Percentiles rank a stretch among this genome's conserved stretches.
Evolutionary conservation across 2,113 vertebrate genomes (phyloP).

Genomic region (Apeltes quadracus): DNA sequence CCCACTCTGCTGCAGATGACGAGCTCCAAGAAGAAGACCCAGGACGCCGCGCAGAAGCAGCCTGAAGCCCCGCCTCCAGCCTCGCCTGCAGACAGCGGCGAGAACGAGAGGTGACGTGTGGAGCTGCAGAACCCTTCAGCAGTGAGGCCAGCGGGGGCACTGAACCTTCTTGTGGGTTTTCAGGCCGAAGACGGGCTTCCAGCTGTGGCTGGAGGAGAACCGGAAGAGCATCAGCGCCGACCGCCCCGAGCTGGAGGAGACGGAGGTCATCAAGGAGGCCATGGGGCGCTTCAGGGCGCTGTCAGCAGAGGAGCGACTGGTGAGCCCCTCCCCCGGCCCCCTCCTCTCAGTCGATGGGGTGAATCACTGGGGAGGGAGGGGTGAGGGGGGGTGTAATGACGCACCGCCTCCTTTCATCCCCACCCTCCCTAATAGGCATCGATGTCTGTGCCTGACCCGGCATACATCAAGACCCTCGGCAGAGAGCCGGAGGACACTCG

Average conservation of each 20-base stretch:
- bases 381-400: slow-evolving; percentile 4
- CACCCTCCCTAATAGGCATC: slow-evolving; percentile 5
- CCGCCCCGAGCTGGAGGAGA: slow-evolving; percentile 87
- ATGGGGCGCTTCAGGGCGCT: slow-evolving; percentile 89
- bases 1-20: slow-evolving; percentile 87
- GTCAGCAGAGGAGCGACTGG: slow-evolving; percentile 88
- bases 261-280: slow-evolving; percentile 94
- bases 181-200: slow-evolving; percentile 94
- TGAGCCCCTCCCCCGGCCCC: slow-evolving; percentile 55
- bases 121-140: neutral
- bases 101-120: slow-evolving; percentile 82
- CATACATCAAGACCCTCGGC: slow-evolving; percentile 68
- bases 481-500: slow-evolving; percentile 39
- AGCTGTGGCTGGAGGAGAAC: slow-evolving; percentile 94
- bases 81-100: slow-evolving; percentile 71
- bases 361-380: neutral
- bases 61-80: slow-evolving; percentile 41
- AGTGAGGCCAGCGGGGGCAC: too few relatives aligned
- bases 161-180: neutral
- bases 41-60: slow-evolving; percentile 59
- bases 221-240: slow-evolving; percentile 86
- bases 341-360: neutral
- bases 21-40: slow-evolving; percentile 73
- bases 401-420: neutral
- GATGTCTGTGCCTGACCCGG: slow-evolving; percentile 58